phyloP scores from a whole-genome alignment of 2,113 vertebrate genomes.

The Pomatorhinus ruficollis region DNA sequence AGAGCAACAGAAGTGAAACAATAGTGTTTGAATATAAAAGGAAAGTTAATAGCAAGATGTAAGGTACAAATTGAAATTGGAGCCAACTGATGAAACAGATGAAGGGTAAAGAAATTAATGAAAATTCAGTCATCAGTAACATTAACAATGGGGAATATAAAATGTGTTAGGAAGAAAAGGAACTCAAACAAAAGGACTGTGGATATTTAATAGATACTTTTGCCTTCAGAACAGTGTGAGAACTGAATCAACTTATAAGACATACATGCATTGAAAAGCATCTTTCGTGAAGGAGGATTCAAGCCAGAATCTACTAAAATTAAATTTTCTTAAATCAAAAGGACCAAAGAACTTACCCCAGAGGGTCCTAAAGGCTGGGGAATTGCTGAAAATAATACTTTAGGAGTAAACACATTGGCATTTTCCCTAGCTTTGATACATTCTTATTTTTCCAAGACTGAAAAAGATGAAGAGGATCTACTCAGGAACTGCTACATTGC shows the following conservation, averaged over 20 bases:
- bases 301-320: conserved; percentile 11
- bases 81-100: not conserved
- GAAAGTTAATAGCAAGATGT: not conserved
- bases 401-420: conserved; percentile 11
- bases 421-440: conserved; percentile 34
- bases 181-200: not conserved
- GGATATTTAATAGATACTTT: not conserved
- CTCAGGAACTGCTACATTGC: not conserved
- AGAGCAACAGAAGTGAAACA: not conserved
- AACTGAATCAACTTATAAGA: not conserved
- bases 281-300: not conserved
- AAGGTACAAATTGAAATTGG: not conserved
- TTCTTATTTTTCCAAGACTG: conserved; percentile 33
- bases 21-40: not conserved
- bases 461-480: conserved; percentile 2
- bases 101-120: not conserved
- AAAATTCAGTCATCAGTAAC: not conserved
- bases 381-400: conserved; percentile 25
- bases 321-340: conserved; percentile 33
- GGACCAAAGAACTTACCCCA: not conserved
- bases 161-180: not conserved
- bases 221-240: not conserved
- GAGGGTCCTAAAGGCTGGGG: not conserved
- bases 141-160: not conserved
- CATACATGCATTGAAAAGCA: not conserved